Base-by-base conservation (phyloP, 2,888 invertebrate species). In the Leucophenga maculata region DNA sequence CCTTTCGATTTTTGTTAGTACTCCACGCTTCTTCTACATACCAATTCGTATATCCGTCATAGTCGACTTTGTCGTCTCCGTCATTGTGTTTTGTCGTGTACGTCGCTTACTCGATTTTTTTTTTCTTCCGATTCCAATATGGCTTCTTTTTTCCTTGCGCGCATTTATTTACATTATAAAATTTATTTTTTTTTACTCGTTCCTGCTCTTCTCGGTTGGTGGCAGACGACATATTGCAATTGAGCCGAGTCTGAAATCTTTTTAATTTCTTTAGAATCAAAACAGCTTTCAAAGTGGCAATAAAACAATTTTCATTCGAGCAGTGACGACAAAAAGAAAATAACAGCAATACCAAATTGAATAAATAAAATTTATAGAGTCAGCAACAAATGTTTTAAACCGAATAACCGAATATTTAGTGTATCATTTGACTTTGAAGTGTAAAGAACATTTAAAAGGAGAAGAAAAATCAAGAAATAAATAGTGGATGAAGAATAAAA, bases 61-160 rank as follows among this genome's bases (percentile, higher is more conserved):
- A 11, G 60, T 60, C 44, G 60, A 39, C 39, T 39, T 39, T 39
- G 60, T 18, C 39, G 60, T 39, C 60, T 32, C 60, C 60, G 60
- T 39, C 39, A 60, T 26, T 39, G 39, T 39, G 39, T 8, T 39
- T 39, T 39, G 39, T 39, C 39, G 39, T 39, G 9, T 8, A 11
- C 39, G 39, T 39, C 8, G 26, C 39, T 8, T 39, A 39, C 9
- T 39, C 39, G 39, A 18, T 18, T 54, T 18, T 54, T 54, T 20
- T 20, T 54, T 18, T 54, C n/a, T 20, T 54, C 9, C 18, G 13
- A 78, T 83, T 80, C 73, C 79, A 83, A 83, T 74, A 80, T 80
- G 84, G 78, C 82, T 78, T 74, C 84, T 50, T 50, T 70, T 73
- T 72, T 74, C 67, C 65, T 66, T 75, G 39, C 39, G 39, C 39